phyloP scores from a whole-genome alignment of 1,140 invertebrate genomes.

The Plutomurus gul region DNA sequence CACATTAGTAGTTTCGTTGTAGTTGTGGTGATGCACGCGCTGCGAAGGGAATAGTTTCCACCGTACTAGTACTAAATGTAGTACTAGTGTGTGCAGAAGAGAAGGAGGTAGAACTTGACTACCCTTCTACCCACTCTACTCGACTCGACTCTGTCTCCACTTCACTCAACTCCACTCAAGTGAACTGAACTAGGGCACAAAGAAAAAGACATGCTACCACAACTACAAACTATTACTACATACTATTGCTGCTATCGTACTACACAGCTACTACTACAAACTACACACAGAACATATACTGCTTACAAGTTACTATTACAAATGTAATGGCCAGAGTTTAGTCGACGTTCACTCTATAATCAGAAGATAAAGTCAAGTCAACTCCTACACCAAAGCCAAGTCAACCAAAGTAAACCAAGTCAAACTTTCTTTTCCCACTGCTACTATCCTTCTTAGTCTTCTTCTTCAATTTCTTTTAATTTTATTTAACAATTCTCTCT shows the following conservation, averaged over 20 bases:
- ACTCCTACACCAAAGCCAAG: not conserved
- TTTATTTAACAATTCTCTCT: not conserved
- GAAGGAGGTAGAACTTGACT: not conserved
- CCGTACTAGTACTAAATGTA: not conserved
- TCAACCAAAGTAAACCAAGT: not conserved
- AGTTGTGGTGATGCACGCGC: not conserved
- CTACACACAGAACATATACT: not conserved
- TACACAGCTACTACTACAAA: not conserved
- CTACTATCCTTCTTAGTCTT: not conserved
- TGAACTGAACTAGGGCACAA: slow-evolving; percentile 18
- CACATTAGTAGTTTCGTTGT: not conserved
- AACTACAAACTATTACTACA: too few relatives aligned
- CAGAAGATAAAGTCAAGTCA: not conserved
- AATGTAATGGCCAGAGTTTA: not conserved
- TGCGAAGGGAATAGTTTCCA: not conserved
- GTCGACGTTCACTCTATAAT: not conserved
- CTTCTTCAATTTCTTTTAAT: not conserved
- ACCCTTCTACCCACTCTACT: too few relatives aligned
- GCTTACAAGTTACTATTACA: not conserved
- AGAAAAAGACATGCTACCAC: too few relatives aligned
- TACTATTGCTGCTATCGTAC: not conserved
- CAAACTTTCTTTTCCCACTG: not conserved
- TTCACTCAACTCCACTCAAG: not conserved
- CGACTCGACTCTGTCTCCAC: not conserved
- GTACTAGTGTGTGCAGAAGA: not conserved